Evolutionary conservation across 2,113 vertebrate genomes (phyloP).

Genomic region (Cephalophus harveyi): DNA sequence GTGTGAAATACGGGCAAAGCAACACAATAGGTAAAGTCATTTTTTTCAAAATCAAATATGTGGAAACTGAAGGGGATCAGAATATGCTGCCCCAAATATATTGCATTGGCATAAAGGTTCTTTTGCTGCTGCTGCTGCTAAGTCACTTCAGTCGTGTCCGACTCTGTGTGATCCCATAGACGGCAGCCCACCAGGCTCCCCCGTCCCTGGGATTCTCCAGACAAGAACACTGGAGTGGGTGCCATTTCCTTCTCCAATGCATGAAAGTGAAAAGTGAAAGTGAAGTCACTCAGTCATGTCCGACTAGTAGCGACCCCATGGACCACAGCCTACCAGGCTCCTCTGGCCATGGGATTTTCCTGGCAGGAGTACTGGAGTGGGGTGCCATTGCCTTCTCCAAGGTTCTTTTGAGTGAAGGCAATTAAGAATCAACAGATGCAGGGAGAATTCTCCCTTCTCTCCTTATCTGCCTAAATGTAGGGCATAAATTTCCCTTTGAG

Average conservation of each 20-base stretch:
- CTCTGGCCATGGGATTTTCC: too few species aligned
- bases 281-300: too few species aligned
- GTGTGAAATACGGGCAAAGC: neutral
- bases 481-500: neutral
- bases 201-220: too few species aligned
- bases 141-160: accelerated
- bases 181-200: too few species aligned
- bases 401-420: neutral
- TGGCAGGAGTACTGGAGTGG: too few species aligned
- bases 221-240: too few species aligned
- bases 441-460: neutral
- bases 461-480: neutral
- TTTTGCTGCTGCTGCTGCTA: neutral
- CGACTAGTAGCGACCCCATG: accelerated
- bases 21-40: neutral
- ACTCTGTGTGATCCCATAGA: too few species aligned
- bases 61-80: neutral
- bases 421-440: neutral
- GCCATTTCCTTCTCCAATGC: too few species aligned
- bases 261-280: too few species aligned
- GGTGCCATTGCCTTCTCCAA: too few species aligned
- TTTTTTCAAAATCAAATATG: neutral
- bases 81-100: neutral
- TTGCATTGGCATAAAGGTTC: neutral
- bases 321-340: too few species aligned